Conservation (phyloP, 2,797 vertebrate genomes). For the Bradypus variegatus region DNA sequence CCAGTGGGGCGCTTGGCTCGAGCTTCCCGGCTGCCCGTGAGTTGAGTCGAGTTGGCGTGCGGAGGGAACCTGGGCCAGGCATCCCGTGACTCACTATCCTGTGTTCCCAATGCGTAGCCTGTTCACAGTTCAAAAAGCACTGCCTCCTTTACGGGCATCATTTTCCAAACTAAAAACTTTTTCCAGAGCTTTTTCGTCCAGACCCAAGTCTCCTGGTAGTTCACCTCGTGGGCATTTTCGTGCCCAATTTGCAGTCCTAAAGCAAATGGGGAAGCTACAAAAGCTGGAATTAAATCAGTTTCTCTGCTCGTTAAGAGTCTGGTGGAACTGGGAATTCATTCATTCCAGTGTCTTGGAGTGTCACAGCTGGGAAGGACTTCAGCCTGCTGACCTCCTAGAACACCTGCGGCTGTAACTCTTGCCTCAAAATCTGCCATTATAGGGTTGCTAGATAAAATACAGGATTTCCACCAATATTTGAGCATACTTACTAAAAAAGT, state of each 20-base stretch:
- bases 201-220: neutral
- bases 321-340: neutral
- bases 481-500: neutral
- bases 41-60: neutral
- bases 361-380: neutral
- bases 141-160: neutral
- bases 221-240: neutral
- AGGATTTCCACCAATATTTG: neutral
- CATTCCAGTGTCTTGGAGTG: neutral
- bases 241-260: neutral
- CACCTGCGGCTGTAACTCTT: neutral
- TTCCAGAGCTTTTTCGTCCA: neutral
- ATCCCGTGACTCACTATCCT: constrained; percentile 12
- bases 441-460: neutral
- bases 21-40: neutral
- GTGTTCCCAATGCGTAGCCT: neutral
- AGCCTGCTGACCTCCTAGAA: neutral
- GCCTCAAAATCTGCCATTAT: neutral
- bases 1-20: accelerated
- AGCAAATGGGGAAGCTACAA: neutral
- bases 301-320: neutral
- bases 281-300: neutral
- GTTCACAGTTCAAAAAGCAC: constrained; percentile 4
- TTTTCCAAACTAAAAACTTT: constrained; percentile 11
- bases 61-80: accelerated